Evolutionary conservation across 2,113 vertebrate genomes (phyloP).

Genomic region (Antennarius striatus): DNA sequence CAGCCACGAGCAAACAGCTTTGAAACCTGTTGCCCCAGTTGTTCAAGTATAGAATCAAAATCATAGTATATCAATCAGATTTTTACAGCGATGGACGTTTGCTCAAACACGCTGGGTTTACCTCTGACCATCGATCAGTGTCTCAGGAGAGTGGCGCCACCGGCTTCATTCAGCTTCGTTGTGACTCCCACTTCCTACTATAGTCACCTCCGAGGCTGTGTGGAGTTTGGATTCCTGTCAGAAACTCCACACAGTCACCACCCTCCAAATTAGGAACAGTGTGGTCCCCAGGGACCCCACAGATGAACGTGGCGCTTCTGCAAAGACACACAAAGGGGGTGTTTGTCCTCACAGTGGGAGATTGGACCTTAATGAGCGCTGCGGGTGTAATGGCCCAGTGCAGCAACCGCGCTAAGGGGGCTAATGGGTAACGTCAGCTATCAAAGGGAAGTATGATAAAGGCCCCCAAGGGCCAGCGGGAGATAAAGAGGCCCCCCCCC

Average conservation of each 20-base stretch:
- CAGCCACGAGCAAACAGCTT: neutral
- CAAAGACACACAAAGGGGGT: conserved; percentile 68
- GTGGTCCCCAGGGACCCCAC: conserved; percentile 63
- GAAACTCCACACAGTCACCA: conserved; percentile 61
- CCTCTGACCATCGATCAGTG: conserved; percentile 47
- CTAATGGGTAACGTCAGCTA: conserved; percentile 74
- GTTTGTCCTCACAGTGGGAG: conserved; percentile 77
- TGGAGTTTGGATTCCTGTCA: conserved; percentile 63
- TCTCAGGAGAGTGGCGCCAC: conserved; percentile 53
- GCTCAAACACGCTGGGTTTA: conserved; percentile 28
- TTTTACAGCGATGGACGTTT: conserved; percentile 6
- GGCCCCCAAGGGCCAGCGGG: conserved; percentile 50
- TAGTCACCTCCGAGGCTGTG: conserved; percentile 32
- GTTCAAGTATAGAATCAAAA: neutral
- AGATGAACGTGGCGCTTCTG: conserved; percentile 62
- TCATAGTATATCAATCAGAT: neutral
- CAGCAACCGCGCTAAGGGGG: conserved; percentile 52
- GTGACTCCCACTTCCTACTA: conserved; percentile 42
- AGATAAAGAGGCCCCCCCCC: conserved; percentile 54
- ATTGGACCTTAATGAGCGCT: conserved; percentile 73
- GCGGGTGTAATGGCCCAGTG: conserved; percentile 64
- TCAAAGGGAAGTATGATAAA: conserved; percentile 76
- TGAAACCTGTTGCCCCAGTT: neutral
- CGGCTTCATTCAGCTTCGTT: conserved; percentile 61
- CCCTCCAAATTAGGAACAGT: conserved; percentile 73